Evolutionary conservation across 2,797 vertebrate species (phyloP).

Genomic region (Nyctalus aviator): DNA sequence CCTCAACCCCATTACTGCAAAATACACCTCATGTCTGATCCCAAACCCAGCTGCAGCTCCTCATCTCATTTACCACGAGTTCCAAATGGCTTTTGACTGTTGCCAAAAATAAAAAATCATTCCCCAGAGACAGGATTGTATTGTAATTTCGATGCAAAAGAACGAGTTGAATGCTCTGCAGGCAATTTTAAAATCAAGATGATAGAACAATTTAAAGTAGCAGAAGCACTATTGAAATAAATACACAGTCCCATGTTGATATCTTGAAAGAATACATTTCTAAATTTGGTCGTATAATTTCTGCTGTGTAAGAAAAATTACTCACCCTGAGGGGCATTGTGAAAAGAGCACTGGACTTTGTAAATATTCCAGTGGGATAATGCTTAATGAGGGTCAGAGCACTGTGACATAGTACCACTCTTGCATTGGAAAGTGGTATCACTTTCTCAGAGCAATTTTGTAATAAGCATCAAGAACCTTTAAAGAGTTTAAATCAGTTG

Average conservation of each 20-base stretch:
- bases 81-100: conserved; percentile 43
- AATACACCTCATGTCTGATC: conserved; percentile 30
- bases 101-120: conserved; percentile 47
- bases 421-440: not conserved
- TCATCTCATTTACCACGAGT: conserved; percentile 14
- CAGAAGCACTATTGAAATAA: conserved; percentile 47
- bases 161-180: not conserved
- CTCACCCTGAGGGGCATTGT: not conserved
- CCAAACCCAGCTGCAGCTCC: not conserved
- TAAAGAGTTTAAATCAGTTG: conserved; percentile 14
- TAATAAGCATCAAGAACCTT: not conserved
- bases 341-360: not conserved
- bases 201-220: conserved; percentile 45
- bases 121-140: conserved; percentile 43
- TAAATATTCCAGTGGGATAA: not conserved
- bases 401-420: not conserved
- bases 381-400: not conserved
- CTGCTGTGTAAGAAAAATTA: conserved; percentile 46
- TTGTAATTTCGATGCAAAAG: conserved; percentile 43
- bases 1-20: conserved; percentile 30
- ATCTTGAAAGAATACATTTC: not conserved
- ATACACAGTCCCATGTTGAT: not conserved
- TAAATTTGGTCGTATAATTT: conserved; percentile 31
- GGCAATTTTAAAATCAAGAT: conserved; percentile 62
- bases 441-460: conserved; percentile 4